These are phyloP conservation scores for Piaya cayana DNA, from an alignment of 2,113 vertebrate genomes.

Conservation along the genomic window DNA sequence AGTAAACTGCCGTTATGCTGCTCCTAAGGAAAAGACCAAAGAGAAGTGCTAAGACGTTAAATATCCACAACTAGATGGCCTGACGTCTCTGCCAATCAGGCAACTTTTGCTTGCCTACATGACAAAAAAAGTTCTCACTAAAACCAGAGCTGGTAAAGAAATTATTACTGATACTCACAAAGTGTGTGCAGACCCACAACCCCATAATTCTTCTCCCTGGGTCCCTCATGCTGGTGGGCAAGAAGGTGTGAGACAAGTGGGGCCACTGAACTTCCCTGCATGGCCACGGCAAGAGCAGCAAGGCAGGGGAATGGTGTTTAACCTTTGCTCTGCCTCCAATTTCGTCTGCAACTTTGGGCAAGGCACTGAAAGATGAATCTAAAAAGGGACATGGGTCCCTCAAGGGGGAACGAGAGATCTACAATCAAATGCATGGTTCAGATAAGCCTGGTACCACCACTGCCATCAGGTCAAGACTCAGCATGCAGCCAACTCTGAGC, in stretches of 20 bases:
- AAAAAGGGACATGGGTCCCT: background rate
- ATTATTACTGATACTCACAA: background rate
- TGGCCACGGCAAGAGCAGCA: background rate
- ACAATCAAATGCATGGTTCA: fast-evolving
- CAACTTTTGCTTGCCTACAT: background rate
- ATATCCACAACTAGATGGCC: background rate
- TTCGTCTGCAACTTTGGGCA: background rate
- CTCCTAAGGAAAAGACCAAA: background rate
- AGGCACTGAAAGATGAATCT: background rate
- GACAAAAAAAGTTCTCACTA: background rate
- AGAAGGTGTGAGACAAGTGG: background rate
- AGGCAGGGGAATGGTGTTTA: background rate
- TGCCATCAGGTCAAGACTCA: background rate
- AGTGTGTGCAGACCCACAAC: background rate
- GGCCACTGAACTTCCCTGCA: background rate
- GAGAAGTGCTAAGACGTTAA: background rate
- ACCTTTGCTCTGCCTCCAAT: background rate
- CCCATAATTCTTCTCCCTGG: background rate
- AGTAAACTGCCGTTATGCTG: background rate
- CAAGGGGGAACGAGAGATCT: background rate
- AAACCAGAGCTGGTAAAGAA: background rate
- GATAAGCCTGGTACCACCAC: background rate
- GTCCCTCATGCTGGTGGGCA: background rate
- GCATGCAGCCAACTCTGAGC: background rate
- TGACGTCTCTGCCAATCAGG: background rate